Conservation (phyloP, 2,888 invertebrate genomes). For the Orchestes rusci region DNA sequence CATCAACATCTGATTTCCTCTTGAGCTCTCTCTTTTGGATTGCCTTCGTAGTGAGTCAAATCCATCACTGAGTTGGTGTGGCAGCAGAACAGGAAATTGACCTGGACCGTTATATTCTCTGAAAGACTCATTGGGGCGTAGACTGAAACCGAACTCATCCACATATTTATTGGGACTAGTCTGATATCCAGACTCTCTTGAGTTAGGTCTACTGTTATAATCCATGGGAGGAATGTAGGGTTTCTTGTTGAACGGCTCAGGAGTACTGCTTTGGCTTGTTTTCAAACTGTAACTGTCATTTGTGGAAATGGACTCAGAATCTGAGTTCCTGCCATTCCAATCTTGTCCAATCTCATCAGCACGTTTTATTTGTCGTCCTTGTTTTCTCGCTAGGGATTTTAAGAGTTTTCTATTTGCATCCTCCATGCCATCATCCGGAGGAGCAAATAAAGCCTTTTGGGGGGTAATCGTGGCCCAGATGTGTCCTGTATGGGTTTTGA, state of each 20-base stretch:
- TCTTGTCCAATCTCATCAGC: constrained; percentile 21
- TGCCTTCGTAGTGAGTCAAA: constrained; percentile 10
- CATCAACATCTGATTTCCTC: constrained; percentile 30
- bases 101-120: neutral
- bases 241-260: constrained; percentile 8
- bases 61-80: constrained; percentile 10
- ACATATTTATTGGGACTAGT: neutral
- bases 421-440: constrained; percentile 25
- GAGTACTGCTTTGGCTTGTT: constrained; percentile 7
- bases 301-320: constrained; percentile 18
- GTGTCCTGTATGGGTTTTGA: constrained; percentile 39
- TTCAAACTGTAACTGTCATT: constrained; percentile 9
- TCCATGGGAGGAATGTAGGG: constrained; percentile 6
- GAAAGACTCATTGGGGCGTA: neutral
- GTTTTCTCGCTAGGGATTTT: constrained; percentile 29
- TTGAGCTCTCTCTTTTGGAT: constrained; percentile 28
- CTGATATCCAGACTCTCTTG: constrained; percentile 13
- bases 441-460: constrained; percentile 28
- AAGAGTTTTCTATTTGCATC: constrained; percentile 27
- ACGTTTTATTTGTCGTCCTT: constrained; percentile 25
- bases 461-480: constrained; percentile 28
- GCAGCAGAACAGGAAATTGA: constrained; percentile 14
- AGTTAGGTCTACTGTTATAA: constrained; percentile 10
- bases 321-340: constrained; percentile 12
- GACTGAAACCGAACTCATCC: neutral